Base-by-base conservation (phyloP, 1,140 invertebrate species). In the Stegodyphus dumicola region DNA sequence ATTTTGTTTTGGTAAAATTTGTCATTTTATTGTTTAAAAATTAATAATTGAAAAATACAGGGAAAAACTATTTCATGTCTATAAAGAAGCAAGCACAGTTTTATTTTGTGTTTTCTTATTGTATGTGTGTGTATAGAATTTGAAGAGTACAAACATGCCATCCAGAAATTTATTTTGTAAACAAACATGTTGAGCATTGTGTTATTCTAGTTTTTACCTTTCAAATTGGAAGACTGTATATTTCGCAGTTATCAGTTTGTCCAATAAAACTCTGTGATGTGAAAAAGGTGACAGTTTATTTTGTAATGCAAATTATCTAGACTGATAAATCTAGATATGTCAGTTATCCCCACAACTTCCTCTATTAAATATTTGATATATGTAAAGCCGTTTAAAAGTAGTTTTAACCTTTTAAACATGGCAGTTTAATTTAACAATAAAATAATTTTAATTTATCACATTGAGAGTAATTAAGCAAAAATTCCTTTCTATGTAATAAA, bases 131-230 rank as follows among this genome's bases (percentile, higher is more conserved):
- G 51, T 56, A 51, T 64, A 73, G 48, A 80, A 78, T 75, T 66
- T 78, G 85, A 51, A 75, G 60, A 79, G 76, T 86, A 80, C 85
- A 79, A 86, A 79, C 77, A 73, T 70, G 66, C 71, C 78, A 71
- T 80, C 65, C 52, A 74, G 77, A 75, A 78, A 75, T 56, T 80
- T 79, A 86, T 78, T 78, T 78, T 79, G 52, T 56, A 85, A 77
- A 78, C 65, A 69, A 85, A 70, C 15, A 77, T 70, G 33, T 64
- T 70, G 18, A 77, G 18, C 60, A 78, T 85, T 77, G 77, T 78
- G 70, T 67, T 78, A 77, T 71, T 78, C 60, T 65, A 69, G 75
- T 53, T 78, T 75, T 75, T 75, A 56, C 73, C 48, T 75, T 54
- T 52, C 33, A n/a, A 51, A 75, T 75, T 60, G 51, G 60, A 60